Evolutionary conservation across 2,888 invertebrate genomes (phyloP), one percentile per base, ranked within the genome.

Genomic region (Oxycera nigricornis): DNA sequence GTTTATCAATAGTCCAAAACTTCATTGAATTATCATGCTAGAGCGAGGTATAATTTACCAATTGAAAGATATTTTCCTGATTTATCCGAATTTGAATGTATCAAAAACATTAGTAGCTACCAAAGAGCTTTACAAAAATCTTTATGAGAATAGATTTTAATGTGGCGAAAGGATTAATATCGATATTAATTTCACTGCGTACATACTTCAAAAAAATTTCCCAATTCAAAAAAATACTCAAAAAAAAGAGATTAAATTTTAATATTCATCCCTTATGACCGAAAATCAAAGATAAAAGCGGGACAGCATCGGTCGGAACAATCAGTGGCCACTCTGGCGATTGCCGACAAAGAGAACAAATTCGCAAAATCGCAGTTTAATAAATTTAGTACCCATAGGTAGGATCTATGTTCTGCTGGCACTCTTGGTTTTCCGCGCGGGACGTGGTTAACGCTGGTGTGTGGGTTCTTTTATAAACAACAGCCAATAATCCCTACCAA

Each of bases 171-270:
- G n/a, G n/a, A n/a, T 35, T 11, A 35, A 35, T 35, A 35, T 35
- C 11, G 35, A 6, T 35, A 7, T 6, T 35, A 35, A 35, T 35
- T 35, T 35, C 6, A 35, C 11, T 35, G 35, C 35, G 6, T 35
- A n/a, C n/a, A n/a, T n/a, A 35, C 35, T 35, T 35, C 35, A 35
- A 6, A 35, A 35, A 6, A 35, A 35, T 35, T 7, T 11, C 35
- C 35, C 6, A 35, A 35, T 7, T 35, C 6, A 11, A n/a, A n/a
- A 6, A 17, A 50, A n/a, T 50, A 17, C 1, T 17, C 50, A 50
- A 50, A 61, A 62, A 14, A 62, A 62, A 62, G 61, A 62, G 61
- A 62, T 62, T 62, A 62, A 62, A 62, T 35, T 31, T 62, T 62
- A 62, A 62, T 62, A 62, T 35, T 62, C 35, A 62, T 35, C 61